Evolutionary conservation across 1,140 invertebrate species (phyloP), one percentile per base, ranked within the genome.

Genomic region (Fragariocoptes setiger): DNA sequence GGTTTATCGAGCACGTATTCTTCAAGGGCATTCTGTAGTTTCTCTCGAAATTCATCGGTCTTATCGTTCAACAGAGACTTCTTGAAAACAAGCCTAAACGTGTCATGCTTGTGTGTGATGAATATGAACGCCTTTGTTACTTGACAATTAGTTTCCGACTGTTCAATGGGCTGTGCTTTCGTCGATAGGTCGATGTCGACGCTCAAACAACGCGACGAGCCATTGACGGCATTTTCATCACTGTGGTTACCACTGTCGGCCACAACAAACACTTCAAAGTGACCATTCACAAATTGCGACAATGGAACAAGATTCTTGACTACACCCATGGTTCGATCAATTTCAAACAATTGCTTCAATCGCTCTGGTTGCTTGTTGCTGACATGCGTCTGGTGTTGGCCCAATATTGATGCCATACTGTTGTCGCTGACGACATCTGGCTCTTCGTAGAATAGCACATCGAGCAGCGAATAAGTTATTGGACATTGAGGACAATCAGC

Each of bases 21-120:
- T 42, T 19, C 35, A 8, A 39, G 25, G 8, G 25, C 21, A 13
- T 35, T 2, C 21, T 44, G 15, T 14, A 40, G 22, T 5, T 43
- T 18, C 19, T 21, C 21, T 38, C 38, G 22, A n/a, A 43, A 12
- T 40, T 44, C 39, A 17, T 40, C 37, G 18, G 21, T 50, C 1
- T 55, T 61, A 44, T 62, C 58, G 31, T 67, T 57, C 0, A 71
- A 67, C 0, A 70, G 69, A 2, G 69, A 65, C 21, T 66, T 65
- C 1, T 65, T 61, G 45, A 74, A 74, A 0, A 74, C 65, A 48
- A 74, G 73, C 48, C 71, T 71, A 44, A 77, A 47, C 47, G 77
- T 59, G 16, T 75, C 74, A 19, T 71, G 61, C 42, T 76, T 73
- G 3, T 73, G 57, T 0, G 76, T 61, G 3, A 77, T 22, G 15